These are phyloP conservation scores for Chaetophractus vellerosus DNA, from an alignment of 2,797 vertebrate species.

Conservation along the genomic window DNA sequence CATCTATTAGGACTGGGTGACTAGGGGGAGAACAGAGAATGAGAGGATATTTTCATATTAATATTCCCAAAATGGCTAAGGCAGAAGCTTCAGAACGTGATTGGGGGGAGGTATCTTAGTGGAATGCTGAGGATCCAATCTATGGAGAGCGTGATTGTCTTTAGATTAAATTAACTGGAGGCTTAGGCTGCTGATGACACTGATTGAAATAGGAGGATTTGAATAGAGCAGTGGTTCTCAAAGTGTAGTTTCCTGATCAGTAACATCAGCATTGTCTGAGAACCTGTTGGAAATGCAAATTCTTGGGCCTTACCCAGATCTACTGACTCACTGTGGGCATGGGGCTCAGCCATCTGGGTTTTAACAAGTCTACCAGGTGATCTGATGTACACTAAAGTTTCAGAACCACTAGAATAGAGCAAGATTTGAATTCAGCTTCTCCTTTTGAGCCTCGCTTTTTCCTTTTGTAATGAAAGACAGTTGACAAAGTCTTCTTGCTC, in stretches of 20 bases:
- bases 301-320: background rate
- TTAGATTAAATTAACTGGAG: conserved; percentile 40
- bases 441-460: background rate
- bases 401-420: background rate
- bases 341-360: background rate
- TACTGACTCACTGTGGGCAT: background rate
- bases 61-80: conserved; percentile 31
- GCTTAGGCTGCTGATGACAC: conserved; percentile 12
- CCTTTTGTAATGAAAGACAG: background rate
- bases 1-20: conserved; percentile 42
- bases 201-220: conserved; percentile 34
- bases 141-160: background rate
- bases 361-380: conserved; percentile 44
- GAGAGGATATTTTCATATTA: conserved; percentile 20
- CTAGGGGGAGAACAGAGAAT: conserved; percentile 3
- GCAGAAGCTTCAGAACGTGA: background rate
- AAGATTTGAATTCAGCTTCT: conserved; percentile 48
- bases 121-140: conserved; percentile 5
- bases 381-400: background rate
- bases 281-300: conserved; percentile 58
- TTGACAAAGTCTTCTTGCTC: background rate
- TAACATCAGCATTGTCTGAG: conserved; percentile 16
- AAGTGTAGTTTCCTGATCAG: conserved; percentile 31
- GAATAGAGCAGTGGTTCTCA: conserved; percentile 37
- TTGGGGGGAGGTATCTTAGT: background rate